Evolutionary conservation across 1,140 invertebrate genomes (phyloP).

Genomic region (Coelopa frigida): DNA sequence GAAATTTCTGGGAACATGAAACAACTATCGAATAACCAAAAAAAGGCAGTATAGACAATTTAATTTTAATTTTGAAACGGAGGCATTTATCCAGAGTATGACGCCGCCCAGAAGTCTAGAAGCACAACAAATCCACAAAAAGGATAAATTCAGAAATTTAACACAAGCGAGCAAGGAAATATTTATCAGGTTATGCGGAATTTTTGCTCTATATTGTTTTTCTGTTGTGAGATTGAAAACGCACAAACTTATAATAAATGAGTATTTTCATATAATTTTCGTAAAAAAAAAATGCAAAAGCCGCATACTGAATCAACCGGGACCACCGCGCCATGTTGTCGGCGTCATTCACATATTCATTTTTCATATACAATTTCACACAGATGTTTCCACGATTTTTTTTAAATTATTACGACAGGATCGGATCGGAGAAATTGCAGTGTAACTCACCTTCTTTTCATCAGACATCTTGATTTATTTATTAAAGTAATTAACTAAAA

Average conservation of each 20-base stretch:
- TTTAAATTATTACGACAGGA: constrained; percentile 4
- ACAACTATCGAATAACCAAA: not conserved
- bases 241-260: too few relatives aligned
- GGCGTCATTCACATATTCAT: constrained; percentile 14
- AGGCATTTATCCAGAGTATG: too few relatives aligned
- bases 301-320: constrained; percentile 2
- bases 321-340: constrained; percentile 17
- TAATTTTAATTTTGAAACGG: not conserved
- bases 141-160: too few relatives aligned
- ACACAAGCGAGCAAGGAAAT: too few relatives aligned
- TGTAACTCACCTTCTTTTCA: constrained; percentile 53
- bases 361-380: constrained; percentile 3
- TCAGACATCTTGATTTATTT: constrained; percentile 49
- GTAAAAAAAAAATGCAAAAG: not conserved
- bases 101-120: too few relatives aligned
- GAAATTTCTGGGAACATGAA: not conserved
- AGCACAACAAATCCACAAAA: too few relatives aligned
- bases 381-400: not conserved
- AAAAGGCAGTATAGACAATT: not conserved
- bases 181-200: too few relatives aligned
- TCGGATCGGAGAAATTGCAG: too few relatives aligned
- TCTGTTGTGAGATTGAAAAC: too few relatives aligned
- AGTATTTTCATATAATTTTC: too few relatives aligned
- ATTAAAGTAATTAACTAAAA: too few relatives aligned
- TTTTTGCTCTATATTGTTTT: too few relatives aligned